Percentiles rank a stretch among this genome's conserved stretches.
Evolutionary conservation across 1,140 invertebrate species (phyloP).

Genomic region (Neodiprion virginianus): DNA sequence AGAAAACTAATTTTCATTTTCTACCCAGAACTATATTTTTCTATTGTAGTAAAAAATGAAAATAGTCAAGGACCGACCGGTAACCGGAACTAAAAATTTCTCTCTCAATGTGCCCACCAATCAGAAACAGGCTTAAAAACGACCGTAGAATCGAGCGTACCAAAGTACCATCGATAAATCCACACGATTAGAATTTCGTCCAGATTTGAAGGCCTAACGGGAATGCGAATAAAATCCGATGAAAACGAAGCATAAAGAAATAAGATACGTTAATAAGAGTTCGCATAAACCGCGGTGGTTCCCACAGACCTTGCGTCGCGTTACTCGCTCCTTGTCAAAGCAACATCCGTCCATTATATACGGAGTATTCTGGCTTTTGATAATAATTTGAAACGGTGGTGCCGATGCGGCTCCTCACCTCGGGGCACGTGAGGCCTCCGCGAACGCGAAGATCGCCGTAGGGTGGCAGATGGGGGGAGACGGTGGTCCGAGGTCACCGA

Average conservation of each 20-base stretch:
- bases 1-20: no score
- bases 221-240: neutral
- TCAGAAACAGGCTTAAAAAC: no score
- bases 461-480: constrained; percentile 35
- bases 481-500: constrained; percentile 61
- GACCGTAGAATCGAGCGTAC: no score
- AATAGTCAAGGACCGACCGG: no score
- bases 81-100: no score
- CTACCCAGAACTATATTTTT: no score
- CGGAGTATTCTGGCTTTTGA: constrained; percentile 38
- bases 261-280: neutral
- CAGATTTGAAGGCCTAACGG: no score
- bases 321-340: constrained; percentile 38
- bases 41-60: no score
- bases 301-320: constrained; percentile 18
- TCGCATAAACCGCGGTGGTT: constrained; percentile 35
- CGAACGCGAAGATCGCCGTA: constrained; percentile 27
- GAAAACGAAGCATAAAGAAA: neutral
- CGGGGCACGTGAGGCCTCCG: constrained; percentile 22
- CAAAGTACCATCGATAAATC: no score
- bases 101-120: no score
- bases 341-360: constrained; percentile 45
- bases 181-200: no score
- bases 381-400: constrained; percentile 37
- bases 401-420: neutral